Base-by-base conservation (phyloP, 2,113 vertebrate genomes). In the Catharus minimus region DNA sequence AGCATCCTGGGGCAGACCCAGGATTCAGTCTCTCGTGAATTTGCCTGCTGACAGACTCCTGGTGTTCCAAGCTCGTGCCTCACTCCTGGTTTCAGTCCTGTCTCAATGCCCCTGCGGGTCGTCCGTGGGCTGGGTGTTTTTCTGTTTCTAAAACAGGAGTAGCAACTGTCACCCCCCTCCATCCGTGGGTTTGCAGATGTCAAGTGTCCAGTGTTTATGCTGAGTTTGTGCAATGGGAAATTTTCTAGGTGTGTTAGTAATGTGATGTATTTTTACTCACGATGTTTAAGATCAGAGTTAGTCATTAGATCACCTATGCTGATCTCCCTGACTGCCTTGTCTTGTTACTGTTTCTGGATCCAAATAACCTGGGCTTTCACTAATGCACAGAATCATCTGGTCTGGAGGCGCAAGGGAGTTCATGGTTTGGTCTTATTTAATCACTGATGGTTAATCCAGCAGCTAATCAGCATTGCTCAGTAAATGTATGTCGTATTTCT, bases 401-500 rank as follows among this genome's bases (percentile, higher is more conserved):
- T 86, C 81, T 86, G 55, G 69, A 84, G 43, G 22, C 7, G 1
- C 0, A 0, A 88, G 47, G 49, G 53, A 92, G 84, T 68, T 91
- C 71, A 58, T 46, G 43, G 71, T 76, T 93, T 95, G 78, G 77
- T 76, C 50, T 92, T 61, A 53, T 55, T 94, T 71, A 75, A 43
- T 61, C 89, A 38, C 55, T 52, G 55, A 50, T 11, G 18, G 84
- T 87, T 90, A 87, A 78, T 81, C 67, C 7, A 32, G 53, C 3
- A 3, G 60, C 60, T 94, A 83, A 82, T 95, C 77, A 93, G 80
- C 93, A 81, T 83, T 72, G 69, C 77, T 83, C 76, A 90, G 76
- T 86, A 91, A 94, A 88, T 86, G 20, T 52, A 60, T 75, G 80
- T 91, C 5, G 0, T 41, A 39, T 94, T 94, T 90, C 65, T 81